Percentiles rank a stretch among this genome's conserved stretches.
phyloP scores from a whole-genome alignment of 2,888 invertebrate genomes.

The Heliconius ismenius region DNA sequence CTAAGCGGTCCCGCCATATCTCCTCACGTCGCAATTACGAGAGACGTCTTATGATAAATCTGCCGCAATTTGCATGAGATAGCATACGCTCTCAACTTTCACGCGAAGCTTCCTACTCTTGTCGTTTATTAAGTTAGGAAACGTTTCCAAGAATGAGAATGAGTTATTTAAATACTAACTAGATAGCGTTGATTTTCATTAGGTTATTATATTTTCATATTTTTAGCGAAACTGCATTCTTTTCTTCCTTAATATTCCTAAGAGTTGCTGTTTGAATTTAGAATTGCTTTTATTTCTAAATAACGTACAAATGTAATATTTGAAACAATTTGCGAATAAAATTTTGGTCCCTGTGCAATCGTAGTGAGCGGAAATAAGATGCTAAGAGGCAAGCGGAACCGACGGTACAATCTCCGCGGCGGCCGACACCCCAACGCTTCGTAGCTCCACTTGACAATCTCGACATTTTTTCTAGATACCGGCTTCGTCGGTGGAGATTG shows the following conservation, averaged over 20 bases:
- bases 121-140: conserved; percentile 79
- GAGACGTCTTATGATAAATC: conserved; percentile 82
- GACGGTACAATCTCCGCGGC: conserved; percentile 75
- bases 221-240: conserved; percentile 23
- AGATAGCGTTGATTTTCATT: conserved; percentile 70
- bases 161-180: conserved; percentile 79
- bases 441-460: conserved; percentile 68
- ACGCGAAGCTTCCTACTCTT: conserved; percentile 78
- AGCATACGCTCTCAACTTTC: conserved; percentile 82
- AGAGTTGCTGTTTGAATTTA: conserved; percentile 34
- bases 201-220: conserved; percentile 47
- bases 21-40: conserved; percentile 81
- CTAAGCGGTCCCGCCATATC: conserved; percentile 77
- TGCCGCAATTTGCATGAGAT: conserved; percentile 82
- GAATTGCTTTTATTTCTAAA: conserved; percentile 26
- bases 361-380: conserved; percentile 73
- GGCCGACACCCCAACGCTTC: conserved; percentile 72
- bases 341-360: conserved; percentile 73
- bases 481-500: conserved; percentile 65
- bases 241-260: conserved; percentile 12
- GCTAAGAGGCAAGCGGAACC: conserved; percentile 77
- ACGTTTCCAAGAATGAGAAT: conserved; percentile 80
- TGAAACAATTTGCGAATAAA: conserved; percentile 61
- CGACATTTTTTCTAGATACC: conserved; percentile 71
- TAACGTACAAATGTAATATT: conserved; percentile 51